These are phyloP conservation scores for Ericerus pela DNA, from an alignment of 1,140 invertebrate genomes.

Conservation along the genomic window DNA sequence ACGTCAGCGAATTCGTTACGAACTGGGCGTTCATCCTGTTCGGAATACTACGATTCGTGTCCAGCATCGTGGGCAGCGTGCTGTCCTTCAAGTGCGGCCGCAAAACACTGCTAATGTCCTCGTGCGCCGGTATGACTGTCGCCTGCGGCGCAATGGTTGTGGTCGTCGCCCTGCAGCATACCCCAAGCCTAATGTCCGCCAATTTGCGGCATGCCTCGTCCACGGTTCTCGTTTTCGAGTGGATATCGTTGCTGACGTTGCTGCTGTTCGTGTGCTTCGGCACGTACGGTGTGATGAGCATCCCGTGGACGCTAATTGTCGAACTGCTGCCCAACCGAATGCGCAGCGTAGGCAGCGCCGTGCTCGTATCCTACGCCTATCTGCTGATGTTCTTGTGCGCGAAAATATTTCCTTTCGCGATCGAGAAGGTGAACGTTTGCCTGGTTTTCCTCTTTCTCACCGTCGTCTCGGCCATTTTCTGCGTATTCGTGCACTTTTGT, in stretches of 20 bases:
- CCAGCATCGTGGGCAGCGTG: slow-evolving; percentile 34
- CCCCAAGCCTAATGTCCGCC: no score
- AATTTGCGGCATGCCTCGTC: no score
- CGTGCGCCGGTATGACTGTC: slow-evolving; percentile 38
- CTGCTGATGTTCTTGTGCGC: slow-evolving; percentile 46
- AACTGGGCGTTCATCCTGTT: slow-evolving; percentile 36
- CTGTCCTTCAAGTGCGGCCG: slow-evolving; percentile 39
- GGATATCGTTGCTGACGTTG: slow-evolving; percentile 32
- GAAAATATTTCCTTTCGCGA: slow-evolving; percentile 41
- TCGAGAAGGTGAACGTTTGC: slow-evolving; percentile 35
- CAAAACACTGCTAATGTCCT: slow-evolving; percentile 35
- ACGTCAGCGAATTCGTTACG: slow-evolving; percentile 30
- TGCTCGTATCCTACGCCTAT: slow-evolving; percentile 44
- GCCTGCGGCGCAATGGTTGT: neutral
- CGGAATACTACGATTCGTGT: slow-evolving; percentile 36
- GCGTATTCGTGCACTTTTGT: slow-evolving; percentile 41
- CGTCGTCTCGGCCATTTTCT: slow-evolving; percentile 38
- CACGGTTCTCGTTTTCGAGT: neutral
- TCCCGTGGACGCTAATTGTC: slow-evolving; percentile 48
- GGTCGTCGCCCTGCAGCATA: neutral
- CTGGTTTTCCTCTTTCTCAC: slow-evolving; percentile 46
- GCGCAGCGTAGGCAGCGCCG: slow-evolving; percentile 36
- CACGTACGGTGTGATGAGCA: slow-evolving; percentile 37
- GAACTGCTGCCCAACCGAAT: slow-evolving; percentile 32
- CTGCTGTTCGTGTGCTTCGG: slow-evolving; percentile 38